A percentile compares a stretch with the other conserved stretches of the same genome.
Evolutionary conservation across 1,140 invertebrate genomes (phyloP).

Genomic region (Apis mellifera): Amel_HAv3.1 CM009941.2:6128501-6129000

Average conservation of each 20-base stretch:
- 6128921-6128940: slow-evolving; percentile 53
- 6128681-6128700: neutral
- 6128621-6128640: no score
- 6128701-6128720: neutral
- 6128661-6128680: neutral
- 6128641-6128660: neutral
- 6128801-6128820: slow-evolving; percentile 19
- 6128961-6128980: slow-evolving; percentile 55
- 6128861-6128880: slow-evolving; percentile 2
- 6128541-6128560: no score
- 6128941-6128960: slow-evolving; percentile 34
- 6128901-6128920: slow-evolving; percentile 36
- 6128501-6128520: no score
- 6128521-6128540: no score
- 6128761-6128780: neutral
- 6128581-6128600: no score
- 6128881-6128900: slow-evolving; percentile 25
- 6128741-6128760: neutral
- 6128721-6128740: neutral
- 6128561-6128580: no score
- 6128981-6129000: slow-evolving; percentile 67
- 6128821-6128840: neutral
- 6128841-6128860: neutral
- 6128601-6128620: no score
- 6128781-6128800: neutral